Evolutionary conservation across 2,113 vertebrate species (phyloP).

Genomic region (Typhlomys cinereus): DNA sequence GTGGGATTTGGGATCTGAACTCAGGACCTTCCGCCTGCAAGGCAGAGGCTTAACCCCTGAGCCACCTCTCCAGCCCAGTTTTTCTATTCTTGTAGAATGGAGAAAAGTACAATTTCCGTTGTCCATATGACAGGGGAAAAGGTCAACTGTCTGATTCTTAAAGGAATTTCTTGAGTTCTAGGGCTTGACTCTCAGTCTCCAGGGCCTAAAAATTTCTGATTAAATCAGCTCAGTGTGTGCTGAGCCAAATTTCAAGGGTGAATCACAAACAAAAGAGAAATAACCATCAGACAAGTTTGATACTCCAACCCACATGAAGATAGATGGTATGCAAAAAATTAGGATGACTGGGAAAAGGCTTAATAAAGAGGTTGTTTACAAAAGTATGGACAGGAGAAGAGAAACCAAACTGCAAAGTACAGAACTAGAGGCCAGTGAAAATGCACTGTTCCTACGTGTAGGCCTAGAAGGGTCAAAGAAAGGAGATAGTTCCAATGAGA

Average conservation of each 20-base stretch:
- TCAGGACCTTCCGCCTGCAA: no score
- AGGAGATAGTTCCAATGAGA: background rate
- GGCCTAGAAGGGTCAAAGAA: background rate
- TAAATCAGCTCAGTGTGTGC: conserved; percentile 22
- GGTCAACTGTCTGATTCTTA: background rate
- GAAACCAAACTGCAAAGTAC: background rate
- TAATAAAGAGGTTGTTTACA: conserved; percentile 47
- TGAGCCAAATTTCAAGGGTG: conserved; percentile 32
- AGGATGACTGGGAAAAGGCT: conserved; percentile 35
- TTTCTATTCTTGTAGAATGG: conserved; percentile 20
- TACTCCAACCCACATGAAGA: conserved; percentile 46
- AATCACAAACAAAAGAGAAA: conserved; percentile 54
- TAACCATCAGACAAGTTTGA: conserved; percentile 13
- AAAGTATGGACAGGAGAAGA: background rate
- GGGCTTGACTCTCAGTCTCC: background rate
- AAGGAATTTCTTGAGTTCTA: conserved; percentile 45
- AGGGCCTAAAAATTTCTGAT: conserved; percentile 14
- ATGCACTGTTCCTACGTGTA: background rate
- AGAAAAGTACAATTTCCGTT: background rate
- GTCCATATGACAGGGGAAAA: background rate
- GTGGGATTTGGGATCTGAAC: no score
- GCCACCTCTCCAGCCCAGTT: no score
- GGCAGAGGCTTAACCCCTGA: no score
- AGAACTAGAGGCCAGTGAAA: conserved; percentile 38
- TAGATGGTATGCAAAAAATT: conserved; percentile 60